Evolutionary conservation across 2,888 invertebrate species (phyloP).

Genomic region (Zaprionus obscuricornis): DNA sequence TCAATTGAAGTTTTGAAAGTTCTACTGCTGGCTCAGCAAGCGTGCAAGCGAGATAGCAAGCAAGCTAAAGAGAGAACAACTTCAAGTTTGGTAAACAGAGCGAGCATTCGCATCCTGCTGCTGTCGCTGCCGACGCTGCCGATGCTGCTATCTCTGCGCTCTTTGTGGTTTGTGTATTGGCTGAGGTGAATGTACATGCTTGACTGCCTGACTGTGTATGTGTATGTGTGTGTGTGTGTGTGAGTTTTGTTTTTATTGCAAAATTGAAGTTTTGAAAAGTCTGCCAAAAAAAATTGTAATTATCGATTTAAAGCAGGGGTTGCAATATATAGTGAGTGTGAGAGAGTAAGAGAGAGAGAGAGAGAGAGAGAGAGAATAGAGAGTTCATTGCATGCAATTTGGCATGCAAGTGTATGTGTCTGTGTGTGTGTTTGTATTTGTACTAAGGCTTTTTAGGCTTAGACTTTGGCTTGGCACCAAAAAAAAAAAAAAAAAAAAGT

Average conservation of each 20-base stretch:
- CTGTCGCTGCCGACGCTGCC: no score
- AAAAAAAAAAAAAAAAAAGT: slow-evolving; percentile 45
- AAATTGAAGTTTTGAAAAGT: slow-evolving; percentile 44
- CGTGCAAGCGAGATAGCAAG: neutral
- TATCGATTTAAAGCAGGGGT: slow-evolving; percentile 59
- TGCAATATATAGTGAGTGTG: no score
- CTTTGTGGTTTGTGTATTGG: neutral
- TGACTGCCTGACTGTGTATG: neutral
- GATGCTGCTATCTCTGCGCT: neutral
- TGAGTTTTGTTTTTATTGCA: slow-evolving; percentile 49
- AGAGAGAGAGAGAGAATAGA: slow-evolving; percentile 2
- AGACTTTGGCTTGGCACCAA: slow-evolving; percentile 23
- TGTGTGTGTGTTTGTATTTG: slow-evolving; percentile 1
- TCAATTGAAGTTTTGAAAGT: slow-evolving; percentile 59
- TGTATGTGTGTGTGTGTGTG: slow-evolving; percentile 15
- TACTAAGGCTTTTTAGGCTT: slow-evolving; percentile 15
- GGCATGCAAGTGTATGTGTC: slow-evolving; percentile 25
- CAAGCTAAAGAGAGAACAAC: slow-evolving; percentile 10
- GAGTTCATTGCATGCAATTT: slow-evolving; percentile 71
- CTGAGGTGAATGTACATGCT: no score
- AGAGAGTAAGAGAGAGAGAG: no score
- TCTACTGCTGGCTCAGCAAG: slow-evolving; percentile 18
- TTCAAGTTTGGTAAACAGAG: slow-evolving; percentile 49
- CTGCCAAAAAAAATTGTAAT: slow-evolving; percentile 31
- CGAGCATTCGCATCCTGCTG: slow-evolving; percentile 35